Base-by-base conservation (phyloP, 2,113 vertebrate species). In the Taurulus bubalis region DNA sequence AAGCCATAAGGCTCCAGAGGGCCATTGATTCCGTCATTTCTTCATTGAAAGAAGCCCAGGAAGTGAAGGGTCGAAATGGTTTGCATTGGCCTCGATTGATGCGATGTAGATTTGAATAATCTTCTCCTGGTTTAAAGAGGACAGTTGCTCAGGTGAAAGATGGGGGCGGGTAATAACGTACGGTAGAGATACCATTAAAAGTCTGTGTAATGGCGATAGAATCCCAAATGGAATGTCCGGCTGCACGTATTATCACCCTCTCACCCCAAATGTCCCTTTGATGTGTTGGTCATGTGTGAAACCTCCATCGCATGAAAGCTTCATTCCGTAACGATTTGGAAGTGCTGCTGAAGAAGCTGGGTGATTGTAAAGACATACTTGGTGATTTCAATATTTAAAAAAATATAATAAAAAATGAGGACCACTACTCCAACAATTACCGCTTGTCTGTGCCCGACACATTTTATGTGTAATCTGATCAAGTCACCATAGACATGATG, bases 1-100 rank as follows among this genome's bases (percentile, higher is more conserved):
- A 63, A 2, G 15, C 30, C 71, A 16, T 40, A n/a, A 53, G 53
- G 55, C 76, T 77, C 55, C 55, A 58, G 40, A 40, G 20, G 8
- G 62, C 36, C 36, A 14, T 14, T 18, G 3, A 26, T 26, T 34
- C 36, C 6, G 66, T 67, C 26, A 53, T 71, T 45, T 58, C 47
- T 42, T 67, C 20, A 40, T 1, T 65, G 4, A 77, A 32, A 55
- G 40, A 73, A 80, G 15, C 16, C 12, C 71, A 51, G 58, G 59
- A 63, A 59, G 2, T 51, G 15, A 60, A 47, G 12, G 16, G 15
- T 30, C 6, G 1, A 49, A 9, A 28, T 55, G 56, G 55, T 69
- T 62, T 20, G 6, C 10, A 12, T 60, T 62, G 16, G 60, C 8
- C 38, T 55, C 30, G 4, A 63, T 62, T 34, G 10, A 14, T 32